These are phyloP conservation scores for Rhinolophus ferrumequinum DNA, from an alignment of 2,113 vertebrate species.

Conservation along the genomic window DNA sequence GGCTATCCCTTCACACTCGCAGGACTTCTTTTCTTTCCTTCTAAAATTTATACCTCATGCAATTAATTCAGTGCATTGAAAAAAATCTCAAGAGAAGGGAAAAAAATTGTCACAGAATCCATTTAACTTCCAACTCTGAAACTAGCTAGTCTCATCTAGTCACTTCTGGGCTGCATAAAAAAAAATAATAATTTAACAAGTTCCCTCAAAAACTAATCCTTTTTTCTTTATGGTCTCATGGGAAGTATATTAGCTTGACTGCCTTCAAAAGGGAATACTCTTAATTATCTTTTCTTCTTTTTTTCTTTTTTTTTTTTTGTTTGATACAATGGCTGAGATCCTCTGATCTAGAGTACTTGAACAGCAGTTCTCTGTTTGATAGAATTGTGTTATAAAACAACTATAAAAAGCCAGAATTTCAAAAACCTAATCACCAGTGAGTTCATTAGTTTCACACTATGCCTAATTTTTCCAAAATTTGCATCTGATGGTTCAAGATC, in stretches of 20 bases:
- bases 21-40: constrained; percentile 12
- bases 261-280: neutral
- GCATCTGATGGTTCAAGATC: neutral
- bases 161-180: neutral
- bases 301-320: neutral
- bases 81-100: constrained; percentile 33
- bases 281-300: neutral
- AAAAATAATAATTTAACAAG: neutral
- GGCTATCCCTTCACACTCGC: neutral
- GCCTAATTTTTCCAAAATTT: neutral
- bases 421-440: neutral
- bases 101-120: constrained; percentile 20
- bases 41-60: constrained; percentile 1
- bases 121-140: constrained; percentile 27
- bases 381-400: neutral
- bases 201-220: neutral
- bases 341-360: neutral
- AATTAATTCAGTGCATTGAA: constrained; percentile 38
- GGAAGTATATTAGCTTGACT: neutral
- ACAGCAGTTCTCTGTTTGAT: neutral
- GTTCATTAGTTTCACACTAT: neutral
- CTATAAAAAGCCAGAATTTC: neutral
- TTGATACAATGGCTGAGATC: neutral
- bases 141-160: neutral
- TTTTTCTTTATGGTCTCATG: neutral